phyloP scores from a whole-genome alignment of 2,797 vertebrate species.

The Mionectes olivaceus region DNA sequence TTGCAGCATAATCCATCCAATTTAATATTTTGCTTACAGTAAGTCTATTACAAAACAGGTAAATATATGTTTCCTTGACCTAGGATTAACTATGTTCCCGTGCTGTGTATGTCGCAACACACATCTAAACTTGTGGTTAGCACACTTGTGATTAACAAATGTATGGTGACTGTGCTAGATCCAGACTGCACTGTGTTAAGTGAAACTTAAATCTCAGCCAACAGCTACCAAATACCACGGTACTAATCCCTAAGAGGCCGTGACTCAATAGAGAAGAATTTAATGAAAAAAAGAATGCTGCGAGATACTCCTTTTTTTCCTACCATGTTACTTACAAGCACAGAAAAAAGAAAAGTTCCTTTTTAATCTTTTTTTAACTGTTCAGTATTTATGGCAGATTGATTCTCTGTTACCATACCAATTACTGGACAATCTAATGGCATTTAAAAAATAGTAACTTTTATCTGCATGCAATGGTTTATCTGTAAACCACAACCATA shows the following conservation, averaged over 20 bases:
- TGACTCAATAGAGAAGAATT: background rate
- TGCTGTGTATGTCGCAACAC: background rate
- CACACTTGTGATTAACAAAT: background rate
- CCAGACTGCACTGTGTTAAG: background rate
- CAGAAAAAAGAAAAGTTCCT: background rate
- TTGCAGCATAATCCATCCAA: background rate
- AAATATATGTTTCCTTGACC: background rate
- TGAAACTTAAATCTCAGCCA: background rate
- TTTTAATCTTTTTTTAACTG: background rate
- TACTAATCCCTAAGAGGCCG: background rate
- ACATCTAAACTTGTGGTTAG: background rate
- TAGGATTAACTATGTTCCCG: background rate
- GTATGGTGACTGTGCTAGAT: background rate
- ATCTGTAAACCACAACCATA: background rate
- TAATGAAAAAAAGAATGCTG: background rate
- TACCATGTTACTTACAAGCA: background rate
- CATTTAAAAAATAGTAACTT: background rate
- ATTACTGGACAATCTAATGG: background rate
- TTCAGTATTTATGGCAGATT: background rate
- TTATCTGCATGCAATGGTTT: background rate
- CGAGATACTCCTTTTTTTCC: background rate
- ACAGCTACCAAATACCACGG: background rate
- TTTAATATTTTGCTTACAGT: background rate
- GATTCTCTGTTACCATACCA: background rate
- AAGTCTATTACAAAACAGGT: background rate